phyloP scores from a whole-genome alignment of 2,797 vertebrate genomes.

The Sylvia borin region DNA sequence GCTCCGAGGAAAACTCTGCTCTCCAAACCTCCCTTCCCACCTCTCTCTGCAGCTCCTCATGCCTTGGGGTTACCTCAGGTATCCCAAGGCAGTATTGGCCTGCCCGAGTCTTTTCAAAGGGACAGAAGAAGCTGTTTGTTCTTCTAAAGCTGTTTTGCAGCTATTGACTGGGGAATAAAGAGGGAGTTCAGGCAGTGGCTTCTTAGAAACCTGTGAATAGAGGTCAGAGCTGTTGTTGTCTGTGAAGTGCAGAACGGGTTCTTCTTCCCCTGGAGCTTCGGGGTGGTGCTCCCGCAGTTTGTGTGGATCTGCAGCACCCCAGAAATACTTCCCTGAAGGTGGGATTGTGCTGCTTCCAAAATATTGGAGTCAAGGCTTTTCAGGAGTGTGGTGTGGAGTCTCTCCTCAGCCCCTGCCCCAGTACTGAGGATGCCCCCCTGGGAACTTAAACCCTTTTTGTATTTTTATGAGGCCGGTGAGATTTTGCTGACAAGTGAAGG shows the following conservation, averaged over 20 bases:
- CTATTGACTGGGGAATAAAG: not conserved
- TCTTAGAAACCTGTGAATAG: not conserved
- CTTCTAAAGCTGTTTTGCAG: not conserved
- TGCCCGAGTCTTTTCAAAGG: not conserved
- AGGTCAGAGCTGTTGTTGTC: not conserved
- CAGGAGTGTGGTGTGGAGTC: rapidly evolving
- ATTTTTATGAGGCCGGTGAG: not conserved
- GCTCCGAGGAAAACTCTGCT: not conserved
- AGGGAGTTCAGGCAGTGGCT: not conserved
- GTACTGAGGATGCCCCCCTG: not conserved
- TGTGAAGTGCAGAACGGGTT: not conserved
- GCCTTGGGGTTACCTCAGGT: not conserved
- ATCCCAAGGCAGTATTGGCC: not conserved
- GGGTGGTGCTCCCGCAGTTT: not conserved
- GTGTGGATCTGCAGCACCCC: not conserved
- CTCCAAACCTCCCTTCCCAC: not conserved
- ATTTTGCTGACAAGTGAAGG: not conserved
- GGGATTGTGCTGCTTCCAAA: not conserved
- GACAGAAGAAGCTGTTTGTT: not conserved
- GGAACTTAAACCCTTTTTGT: not conserved
- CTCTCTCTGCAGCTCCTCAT: not conserved
- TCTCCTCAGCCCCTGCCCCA: not conserved
- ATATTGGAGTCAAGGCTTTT: not conserved
- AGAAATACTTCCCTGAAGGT: not conserved
- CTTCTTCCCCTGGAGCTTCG: not conserved